A percentile compares a stretch with the other conserved stretches of the same genome.
Evolutionary conservation across 2,888 invertebrate genomes (phyloP).

Genomic region (Exocentrus adspersus): DNA sequence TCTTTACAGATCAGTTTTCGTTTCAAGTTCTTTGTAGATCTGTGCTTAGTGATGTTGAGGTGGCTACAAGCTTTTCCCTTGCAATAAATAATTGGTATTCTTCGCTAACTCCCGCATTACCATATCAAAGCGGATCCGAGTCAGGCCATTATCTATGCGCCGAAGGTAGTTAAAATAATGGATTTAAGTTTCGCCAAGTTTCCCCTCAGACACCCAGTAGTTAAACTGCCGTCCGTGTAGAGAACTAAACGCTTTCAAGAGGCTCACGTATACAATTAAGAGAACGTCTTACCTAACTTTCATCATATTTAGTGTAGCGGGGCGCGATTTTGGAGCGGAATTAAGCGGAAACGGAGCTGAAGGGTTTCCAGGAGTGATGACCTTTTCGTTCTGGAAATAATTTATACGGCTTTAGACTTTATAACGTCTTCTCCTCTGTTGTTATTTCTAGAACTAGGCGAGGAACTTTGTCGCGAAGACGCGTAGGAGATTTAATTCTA

Average conservation of each 20-base stretch:
- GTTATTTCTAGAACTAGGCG: no score
- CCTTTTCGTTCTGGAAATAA: no score
- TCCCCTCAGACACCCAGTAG: not conserved
- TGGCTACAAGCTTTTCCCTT: no score
- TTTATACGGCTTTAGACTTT: no score
- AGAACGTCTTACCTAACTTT: not conserved
- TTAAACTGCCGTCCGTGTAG: conserved; percentile 7
- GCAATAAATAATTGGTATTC: not conserved
- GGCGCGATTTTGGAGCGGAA: not conserved
- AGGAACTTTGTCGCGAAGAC: no score
- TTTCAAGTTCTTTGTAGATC: no score
- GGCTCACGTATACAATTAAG: conserved; percentile 2
- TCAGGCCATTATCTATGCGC: not conserved
- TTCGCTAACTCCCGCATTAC: not conserved
- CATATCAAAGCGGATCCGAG: not conserved
- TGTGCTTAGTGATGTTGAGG: no score
- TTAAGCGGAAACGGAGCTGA: not conserved
- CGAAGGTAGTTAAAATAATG: not conserved
- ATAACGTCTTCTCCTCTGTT: no score
- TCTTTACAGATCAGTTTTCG: no score
- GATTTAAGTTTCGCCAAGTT: conserved; percentile 1
- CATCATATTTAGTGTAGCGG: not conserved
- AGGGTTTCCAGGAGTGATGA: not conserved
- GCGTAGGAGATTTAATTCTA: not conserved
- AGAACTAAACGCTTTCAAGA: not conserved